Base-by-base conservation (phyloP, 2,797 vertebrate genomes). In the Natrix natrix region DNA sequence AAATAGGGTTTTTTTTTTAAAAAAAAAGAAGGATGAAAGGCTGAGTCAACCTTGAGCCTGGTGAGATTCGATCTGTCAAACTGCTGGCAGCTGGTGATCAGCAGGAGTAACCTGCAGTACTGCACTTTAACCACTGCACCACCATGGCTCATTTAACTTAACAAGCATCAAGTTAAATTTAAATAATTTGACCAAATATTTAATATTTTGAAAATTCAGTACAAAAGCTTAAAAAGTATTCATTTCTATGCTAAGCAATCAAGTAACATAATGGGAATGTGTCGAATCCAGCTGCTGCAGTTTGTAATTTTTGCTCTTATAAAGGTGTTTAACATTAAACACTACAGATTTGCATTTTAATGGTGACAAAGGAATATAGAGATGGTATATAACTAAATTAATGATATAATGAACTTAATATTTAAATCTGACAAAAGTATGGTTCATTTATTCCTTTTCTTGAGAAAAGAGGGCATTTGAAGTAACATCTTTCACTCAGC, bases 161-260 rank as follows among this genome's bases (percentile, higher is more conserved):
- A 37, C 32, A 7, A 14, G 52, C 91, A 94, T 74, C 92, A 94
- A 94, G 86, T 1, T 88, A 95, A 95, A 94, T 97, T 95, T 66
- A 91, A 55, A 93, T 89, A 92, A 91, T 52, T 66, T 48, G 14
- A 13, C 2, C 16, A 93, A 90, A 91, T 0, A 0, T 60, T 66
- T 3, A 87, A 59, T 37, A 88, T 14, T 61, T n/a, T 69, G 90
- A 63, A 88, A 74, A 52, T 89, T 54, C 24, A 92, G 94, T 94
- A 1, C 6, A 26, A 5, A 92, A 91, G 1, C 22, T 90, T 90
- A 4, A 16, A 28, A 63, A 94, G 78, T 94, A 91, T 89, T 60
- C 92, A 86, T 89, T 54, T 83, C n/a, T 94, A 57, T 90, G 59
- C 59, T 11, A 92, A 83, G 1, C 89, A 94, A 83, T 83, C 37